A percentile compares a stretch with the other conserved stretches of the same genome.
phyloP scores from a whole-genome alignment of 2,113 vertebrate species.

The Oceanodroma tethys region DNA sequence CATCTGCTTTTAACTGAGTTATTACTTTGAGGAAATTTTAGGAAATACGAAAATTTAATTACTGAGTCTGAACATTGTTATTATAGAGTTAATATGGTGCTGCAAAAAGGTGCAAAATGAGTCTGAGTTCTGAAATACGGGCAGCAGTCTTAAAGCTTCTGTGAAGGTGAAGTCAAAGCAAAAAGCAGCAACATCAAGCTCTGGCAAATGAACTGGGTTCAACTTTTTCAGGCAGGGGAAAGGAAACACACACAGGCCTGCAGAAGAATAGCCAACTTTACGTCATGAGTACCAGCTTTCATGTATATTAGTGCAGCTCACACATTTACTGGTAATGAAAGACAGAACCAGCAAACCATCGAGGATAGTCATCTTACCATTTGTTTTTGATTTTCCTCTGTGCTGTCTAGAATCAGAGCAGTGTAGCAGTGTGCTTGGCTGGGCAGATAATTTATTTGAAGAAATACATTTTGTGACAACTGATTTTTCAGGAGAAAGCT shows the following conservation, averaged over 20 bases:
- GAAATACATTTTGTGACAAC: slow-evolving; percentile 73
- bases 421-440: slow-evolving; percentile 77
- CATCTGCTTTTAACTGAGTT: background rate
- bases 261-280: background rate
- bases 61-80: background rate
- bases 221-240: background rate
- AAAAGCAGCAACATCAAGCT: background rate
- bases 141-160: background rate
- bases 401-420: slow-evolving; percentile 76
- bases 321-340: background rate
- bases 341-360: background rate
- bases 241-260: background rate
- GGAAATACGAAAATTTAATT: background rate
- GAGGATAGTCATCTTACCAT: slow-evolving; percentile 59
- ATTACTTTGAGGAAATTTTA: background rate
- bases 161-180: background rate
- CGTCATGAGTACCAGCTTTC: background rate
- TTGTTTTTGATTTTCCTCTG: slow-evolving; percentile 77
- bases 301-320: background rate
- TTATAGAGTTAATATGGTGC: background rate
- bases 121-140: background rate
- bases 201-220: background rate
- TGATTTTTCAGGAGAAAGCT: slow-evolving; percentile 71
- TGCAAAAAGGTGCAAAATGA: background rate
- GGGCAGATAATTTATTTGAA: slow-evolving; percentile 71